Conservation (phyloP, 2,888 invertebrate genomes). For the Heliconius hortense region DNA sequence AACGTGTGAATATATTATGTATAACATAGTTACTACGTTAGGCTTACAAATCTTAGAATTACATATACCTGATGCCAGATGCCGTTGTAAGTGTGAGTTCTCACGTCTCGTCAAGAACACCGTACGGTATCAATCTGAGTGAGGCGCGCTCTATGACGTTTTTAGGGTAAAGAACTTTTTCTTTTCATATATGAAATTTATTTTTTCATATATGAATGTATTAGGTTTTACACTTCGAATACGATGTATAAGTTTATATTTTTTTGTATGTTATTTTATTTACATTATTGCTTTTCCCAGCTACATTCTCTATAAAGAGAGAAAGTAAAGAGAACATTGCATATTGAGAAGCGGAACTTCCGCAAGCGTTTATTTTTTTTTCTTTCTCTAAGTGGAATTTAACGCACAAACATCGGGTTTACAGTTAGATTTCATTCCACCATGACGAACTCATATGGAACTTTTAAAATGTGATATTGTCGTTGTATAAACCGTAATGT, state of each 20-base stretch:
- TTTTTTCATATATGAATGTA: not conserved
- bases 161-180: not conserved
- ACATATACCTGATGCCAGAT: not conserved
- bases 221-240: not conserved
- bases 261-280: not conserved
- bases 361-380: too few species aligned
- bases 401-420: too few species aligned
- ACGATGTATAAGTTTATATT: not conserved
- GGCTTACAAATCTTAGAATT: not conserved
- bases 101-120: conserved; percentile 4
- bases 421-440: too few species aligned
- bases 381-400: too few species aligned
- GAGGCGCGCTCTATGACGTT: not conserved
- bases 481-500: too few species aligned
- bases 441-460: too few species aligned
- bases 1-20: too few species aligned
- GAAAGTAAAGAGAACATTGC: not conserved
- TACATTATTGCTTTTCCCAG: not conserved
- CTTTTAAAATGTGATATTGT: too few species aligned
- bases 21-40: too few species aligned
- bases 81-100: not conserved
- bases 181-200: not conserved
- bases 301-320: not conserved
- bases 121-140: not conserved
- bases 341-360: not conserved